Evolutionary conservation across 2,888 invertebrate species (phyloP).

Genomic region (Bruchidius siliquastri): DNA sequence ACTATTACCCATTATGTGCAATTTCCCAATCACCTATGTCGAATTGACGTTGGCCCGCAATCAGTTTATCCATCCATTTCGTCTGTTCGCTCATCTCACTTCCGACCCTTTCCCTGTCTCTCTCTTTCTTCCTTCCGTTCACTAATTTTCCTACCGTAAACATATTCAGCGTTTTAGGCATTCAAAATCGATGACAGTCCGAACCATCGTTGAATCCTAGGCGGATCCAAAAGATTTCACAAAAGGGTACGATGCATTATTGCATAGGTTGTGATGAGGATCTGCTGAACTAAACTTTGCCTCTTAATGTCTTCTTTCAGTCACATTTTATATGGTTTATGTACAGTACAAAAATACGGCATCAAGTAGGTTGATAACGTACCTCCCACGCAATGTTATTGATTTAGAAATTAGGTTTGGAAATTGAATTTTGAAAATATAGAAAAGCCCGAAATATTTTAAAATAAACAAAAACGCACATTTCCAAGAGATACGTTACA

Average conservation of each 20-base stretch:
- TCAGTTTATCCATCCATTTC: background rate
- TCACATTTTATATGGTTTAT: no score
- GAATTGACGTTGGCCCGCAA: background rate
- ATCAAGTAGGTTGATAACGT: no score
- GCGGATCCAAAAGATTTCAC: background rate
- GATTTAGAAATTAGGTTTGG: no score
- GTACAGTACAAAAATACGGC: no score
- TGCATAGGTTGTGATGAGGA: no score
- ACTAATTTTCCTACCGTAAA: slow-evolving; percentile 37
- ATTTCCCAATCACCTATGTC: background rate
- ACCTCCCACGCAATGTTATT: no score
- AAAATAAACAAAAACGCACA: no score
- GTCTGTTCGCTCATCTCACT: background rate
- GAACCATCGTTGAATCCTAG: background rate
- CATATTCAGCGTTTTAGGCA: slow-evolving; percentile 17
- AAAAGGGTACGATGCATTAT: background rate
- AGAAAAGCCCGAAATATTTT: no score
- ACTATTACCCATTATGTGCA: background rate
- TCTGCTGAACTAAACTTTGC: no score
- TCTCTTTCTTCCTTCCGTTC: slow-evolving; percentile 40
- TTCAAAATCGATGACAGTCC: background rate
- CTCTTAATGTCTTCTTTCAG: no score
- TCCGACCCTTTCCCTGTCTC: slow-evolving; percentile 18
- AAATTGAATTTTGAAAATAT: no score
- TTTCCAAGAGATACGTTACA: no score